Evolutionary conservation across 2,113 vertebrate genomes (phyloP).

Genomic region (Dendrocopos noguchii): DNA sequence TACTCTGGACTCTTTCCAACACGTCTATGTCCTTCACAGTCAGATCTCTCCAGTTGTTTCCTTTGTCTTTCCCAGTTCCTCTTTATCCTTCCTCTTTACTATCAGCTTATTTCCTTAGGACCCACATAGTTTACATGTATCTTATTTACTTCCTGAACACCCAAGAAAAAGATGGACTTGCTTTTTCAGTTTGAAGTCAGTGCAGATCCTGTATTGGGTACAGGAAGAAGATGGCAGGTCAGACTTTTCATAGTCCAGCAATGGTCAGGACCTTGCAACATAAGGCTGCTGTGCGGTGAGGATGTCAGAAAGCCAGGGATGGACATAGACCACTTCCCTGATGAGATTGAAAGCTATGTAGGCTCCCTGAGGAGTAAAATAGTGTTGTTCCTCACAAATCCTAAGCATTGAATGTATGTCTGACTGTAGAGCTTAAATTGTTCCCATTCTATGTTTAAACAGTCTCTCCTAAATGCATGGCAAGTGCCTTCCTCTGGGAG

Average conservation of each 20-base stretch:
- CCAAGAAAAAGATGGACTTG: neutral
- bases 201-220: too few species aligned
- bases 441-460: neutral
- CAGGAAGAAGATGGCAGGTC: neutral
- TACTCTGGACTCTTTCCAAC: too few species aligned
- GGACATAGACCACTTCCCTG: neutral
- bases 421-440: neutral
- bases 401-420: neutral
- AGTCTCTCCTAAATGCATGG: neutral
- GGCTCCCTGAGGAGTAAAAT: neutral
- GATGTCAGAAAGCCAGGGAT: neutral
- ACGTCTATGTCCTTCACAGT: too few species aligned
- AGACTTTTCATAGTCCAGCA: neutral
- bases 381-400: neutral
- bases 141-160: neutral
- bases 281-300: neutral
- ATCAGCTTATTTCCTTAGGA: neutral
- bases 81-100: neutral
- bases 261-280: neutral
- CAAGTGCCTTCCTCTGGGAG: neutral
- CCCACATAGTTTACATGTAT: fast-evolving
- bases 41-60: neutral
- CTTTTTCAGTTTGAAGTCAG: neutral
- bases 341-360: neutral
- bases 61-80: neutral